A percentile compares a stretch with the other conserved stretches of the same genome.
These are phyloP conservation scores for Dermochelys coriacea DNA, from an alignment of 2,797 vertebrate species.

Conservation along the genomic window DNA sequence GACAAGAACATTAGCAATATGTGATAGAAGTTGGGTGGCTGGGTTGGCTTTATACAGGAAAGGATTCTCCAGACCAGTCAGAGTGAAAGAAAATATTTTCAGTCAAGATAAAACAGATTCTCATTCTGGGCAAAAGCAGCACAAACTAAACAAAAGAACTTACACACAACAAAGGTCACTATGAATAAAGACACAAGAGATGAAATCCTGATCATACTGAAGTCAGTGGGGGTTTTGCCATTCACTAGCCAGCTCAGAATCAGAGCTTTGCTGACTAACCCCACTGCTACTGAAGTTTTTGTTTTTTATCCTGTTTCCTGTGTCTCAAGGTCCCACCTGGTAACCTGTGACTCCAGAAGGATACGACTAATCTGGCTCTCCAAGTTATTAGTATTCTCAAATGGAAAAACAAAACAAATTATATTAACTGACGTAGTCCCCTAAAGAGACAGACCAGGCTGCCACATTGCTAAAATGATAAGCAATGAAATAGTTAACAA, in stretches of 20 bases:
- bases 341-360: not conserved
- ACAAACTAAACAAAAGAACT: not conserved
- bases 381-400: not conserved
- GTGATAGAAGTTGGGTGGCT: not conserved
- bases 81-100: not conserved
- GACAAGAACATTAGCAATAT: not conserved
- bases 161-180: not conserved
- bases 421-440: not conserved
- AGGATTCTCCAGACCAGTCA: not conserved
- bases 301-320: not conserved
- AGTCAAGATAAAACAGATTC: not conserved
- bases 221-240: not conserved
- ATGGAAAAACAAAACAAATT: not conserved
- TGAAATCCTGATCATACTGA: not conserved
- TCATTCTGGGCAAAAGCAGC: not conserved
- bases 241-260: not conserved
- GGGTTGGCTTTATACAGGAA: not conserved
- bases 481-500: not conserved
- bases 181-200: not conserved
- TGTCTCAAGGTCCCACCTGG: not conserved
- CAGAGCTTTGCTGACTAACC: not conserved
- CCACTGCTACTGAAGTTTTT: not conserved
- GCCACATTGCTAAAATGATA: not conserved
- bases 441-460: not conserved
- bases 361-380: not conserved